Percentiles rank a stretch among this genome's conserved stretches.
Conservation (phyloP, 35 echinoderm and acorn worm genomes). For the Eucidaris tribuloides region DNA sequence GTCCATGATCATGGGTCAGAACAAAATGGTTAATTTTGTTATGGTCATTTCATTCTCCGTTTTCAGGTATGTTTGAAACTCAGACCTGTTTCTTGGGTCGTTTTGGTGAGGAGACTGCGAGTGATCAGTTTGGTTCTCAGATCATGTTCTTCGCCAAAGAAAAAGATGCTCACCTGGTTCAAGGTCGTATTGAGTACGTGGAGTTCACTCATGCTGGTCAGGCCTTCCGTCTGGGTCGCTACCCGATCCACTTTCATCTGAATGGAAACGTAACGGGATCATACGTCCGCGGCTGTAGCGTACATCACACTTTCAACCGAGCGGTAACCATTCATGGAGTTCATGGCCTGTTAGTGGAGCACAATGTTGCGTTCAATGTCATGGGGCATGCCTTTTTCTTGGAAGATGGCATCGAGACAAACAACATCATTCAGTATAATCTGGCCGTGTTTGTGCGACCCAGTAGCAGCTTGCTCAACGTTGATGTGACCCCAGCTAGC, state of each 20-base stretch:
- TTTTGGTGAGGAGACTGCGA: constrained; percentile 81
- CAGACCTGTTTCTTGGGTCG: constrained; percentile 78
- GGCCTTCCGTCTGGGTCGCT: constrained; percentile 79
- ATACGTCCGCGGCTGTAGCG: constrained; percentile 70
- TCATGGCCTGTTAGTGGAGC: constrained; percentile 66
- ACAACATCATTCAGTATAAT: constrained; percentile 86
- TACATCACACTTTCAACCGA: constrained; percentile 72
- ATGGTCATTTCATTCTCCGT: background rate
- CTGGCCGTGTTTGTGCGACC: constrained; percentile 66
- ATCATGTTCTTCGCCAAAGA: constrained; percentile 76
- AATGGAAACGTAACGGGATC: constrained; percentile 64
- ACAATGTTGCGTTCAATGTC: constrained; percentile 75
- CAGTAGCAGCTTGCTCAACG: constrained; percentile 67
- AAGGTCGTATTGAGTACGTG: constrained; percentile 57
- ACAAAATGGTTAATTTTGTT: too few relatives aligned
- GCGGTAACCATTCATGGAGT: constrained; percentile 69
- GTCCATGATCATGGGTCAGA: too few relatives aligned
- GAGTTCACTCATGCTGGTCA: constrained; percentile 83
- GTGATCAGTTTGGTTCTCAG: constrained; percentile 68
- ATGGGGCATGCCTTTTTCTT: constrained; percentile 80
- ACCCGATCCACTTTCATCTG: constrained; percentile 86
- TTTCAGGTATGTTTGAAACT: constrained; percentile 65
- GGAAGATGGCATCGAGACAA: constrained; percentile 81
- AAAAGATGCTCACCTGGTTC: constrained; percentile 37
- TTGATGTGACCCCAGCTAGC: constrained; percentile 73